Percentiles rank a stretch among this genome's conserved stretches.
These are phyloP conservation scores for Poeciliopsis occidentalis DNA, from an alignment of 2,113 vertebrate genomes.

Conservation along the genomic window DNA sequence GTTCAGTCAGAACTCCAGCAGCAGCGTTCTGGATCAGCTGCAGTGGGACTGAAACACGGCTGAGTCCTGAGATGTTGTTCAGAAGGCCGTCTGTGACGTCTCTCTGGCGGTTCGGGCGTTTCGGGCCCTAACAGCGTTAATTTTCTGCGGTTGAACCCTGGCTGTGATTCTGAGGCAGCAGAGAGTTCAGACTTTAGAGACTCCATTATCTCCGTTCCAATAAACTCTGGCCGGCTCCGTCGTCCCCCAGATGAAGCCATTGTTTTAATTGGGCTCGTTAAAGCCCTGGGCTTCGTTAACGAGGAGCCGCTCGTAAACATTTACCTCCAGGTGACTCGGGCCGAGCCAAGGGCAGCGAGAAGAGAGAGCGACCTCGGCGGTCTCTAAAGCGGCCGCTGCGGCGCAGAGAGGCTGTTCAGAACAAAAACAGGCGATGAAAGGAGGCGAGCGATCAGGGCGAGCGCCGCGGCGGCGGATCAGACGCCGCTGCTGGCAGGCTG, in stretches of 20 bases:
- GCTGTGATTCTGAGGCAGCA: slow-evolving; percentile 15
- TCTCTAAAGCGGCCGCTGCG: slow-evolving; percentile 8
- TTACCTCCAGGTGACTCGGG: slow-evolving; percentile 84
- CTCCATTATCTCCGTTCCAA: slow-evolving; percentile 74
- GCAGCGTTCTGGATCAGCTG: no score
- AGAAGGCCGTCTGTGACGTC: no score
- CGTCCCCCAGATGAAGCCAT: slow-evolving; percentile 84
- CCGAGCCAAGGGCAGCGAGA: slow-evolving; percentile 74
- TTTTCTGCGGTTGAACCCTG: no score
- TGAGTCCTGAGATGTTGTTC: no score
- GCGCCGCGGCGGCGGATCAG: background rate
- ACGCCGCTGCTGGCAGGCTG: slow-evolving; percentile 49
- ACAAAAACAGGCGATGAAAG: slow-evolving; percentile 21
- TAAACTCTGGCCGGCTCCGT: slow-evolving; percentile 77
- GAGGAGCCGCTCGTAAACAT: slow-evolving; percentile 85
- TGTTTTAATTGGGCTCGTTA: slow-evolving; percentile 88
- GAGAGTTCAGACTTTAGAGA: slow-evolving; percentile 63
- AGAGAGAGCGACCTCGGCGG: background rate
- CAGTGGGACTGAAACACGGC: no score
- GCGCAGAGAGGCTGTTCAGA: slow-evolving; percentile 4
- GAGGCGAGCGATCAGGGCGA: background rate
- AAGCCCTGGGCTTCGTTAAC: slow-evolving; percentile 82
- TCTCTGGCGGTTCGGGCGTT: no score
- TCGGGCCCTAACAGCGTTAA: no score
- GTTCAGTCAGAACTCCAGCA: no score